Percentiles rank a stretch among this genome's conserved stretches.
These are phyloP conservation scores for Rhizoglyphus robini DNA, from an alignment of 1,140 invertebrate genomes.

Conservation along the genomic window DNA sequence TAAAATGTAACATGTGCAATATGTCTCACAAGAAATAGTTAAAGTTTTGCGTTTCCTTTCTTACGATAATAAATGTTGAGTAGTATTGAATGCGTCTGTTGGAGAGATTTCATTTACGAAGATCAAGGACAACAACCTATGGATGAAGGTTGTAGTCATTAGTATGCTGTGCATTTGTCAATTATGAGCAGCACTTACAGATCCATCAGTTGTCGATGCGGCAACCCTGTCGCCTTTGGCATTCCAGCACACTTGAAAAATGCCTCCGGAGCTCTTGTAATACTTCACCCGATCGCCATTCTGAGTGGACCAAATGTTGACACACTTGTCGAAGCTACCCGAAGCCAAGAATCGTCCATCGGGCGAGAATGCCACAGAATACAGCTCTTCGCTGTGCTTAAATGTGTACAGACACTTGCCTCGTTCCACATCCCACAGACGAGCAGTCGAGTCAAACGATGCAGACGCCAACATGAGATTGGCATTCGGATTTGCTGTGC, in stretches of 20 bases:
- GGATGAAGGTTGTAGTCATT: background rate
- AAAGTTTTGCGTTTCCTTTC: too few species aligned
- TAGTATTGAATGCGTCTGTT: too few species aligned
- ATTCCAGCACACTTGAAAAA: constrained; percentile 99
- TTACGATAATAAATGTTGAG: too few species aligned
- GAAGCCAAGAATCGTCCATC: constrained; percentile 86
- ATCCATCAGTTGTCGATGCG: constrained; percentile 94
- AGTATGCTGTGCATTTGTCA: too few species aligned
- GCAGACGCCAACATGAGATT: constrained; percentile 86
- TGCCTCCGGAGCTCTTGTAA: constrained; percentile 94
- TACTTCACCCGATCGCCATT: constrained; percentile 88
- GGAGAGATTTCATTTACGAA: constrained; percentile 17
- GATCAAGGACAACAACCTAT: constrained; percentile 20
- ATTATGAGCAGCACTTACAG: constrained; percentile 40
- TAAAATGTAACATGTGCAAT: too few species aligned
- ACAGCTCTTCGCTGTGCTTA: constrained; percentile 91
- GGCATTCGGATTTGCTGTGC: constrained; percentile 92
- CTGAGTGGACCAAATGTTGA: constrained; percentile 97
- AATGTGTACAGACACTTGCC: constrained; percentile 90
- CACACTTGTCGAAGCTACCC: constrained; percentile 97
- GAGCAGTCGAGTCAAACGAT: constrained; percentile 86
- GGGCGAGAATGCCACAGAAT: constrained; percentile 52
- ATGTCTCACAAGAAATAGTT: too few species aligned
- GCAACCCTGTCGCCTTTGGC: constrained; percentile 94
- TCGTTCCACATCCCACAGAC: constrained; percentile 91